Conservation (phyloP, 2,113 vertebrate genomes). For the Zootoca vivipara region DNA sequence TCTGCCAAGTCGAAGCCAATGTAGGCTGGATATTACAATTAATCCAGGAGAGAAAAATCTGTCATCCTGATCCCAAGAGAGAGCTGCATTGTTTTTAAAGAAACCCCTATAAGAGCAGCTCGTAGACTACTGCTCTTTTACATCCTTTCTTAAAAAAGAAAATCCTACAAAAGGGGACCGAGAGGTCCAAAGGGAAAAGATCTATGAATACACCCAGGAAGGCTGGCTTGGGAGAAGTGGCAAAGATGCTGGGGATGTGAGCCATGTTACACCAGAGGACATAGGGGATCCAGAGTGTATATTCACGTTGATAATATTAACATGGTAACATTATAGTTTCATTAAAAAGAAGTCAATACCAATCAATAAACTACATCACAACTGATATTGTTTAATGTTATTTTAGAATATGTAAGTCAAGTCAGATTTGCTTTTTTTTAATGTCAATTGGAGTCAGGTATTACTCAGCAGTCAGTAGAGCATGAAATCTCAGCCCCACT, state of each 20-base stretch:
- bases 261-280: neutral
- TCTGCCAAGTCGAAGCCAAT: slow-evolving; percentile 29
- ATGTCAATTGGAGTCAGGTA: no score
- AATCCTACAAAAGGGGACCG: neutral
- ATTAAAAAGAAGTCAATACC: neutral
- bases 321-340: no score
- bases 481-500: no score
- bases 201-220: neutral
- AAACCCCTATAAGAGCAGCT: neutral
- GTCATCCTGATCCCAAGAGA: neutral
- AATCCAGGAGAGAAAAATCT: neutral
- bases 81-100: neutral
- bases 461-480: no score
- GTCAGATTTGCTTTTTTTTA: no score
- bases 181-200: neutral
- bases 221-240: neutral
- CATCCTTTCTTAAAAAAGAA: neutral
- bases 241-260: neutral
- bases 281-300: neutral
- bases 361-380: neutral
- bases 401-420: no score
- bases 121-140: neutral
- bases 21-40: slow-evolving; percentile 20
- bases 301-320: no score
- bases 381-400: no score